Conservation (phyloP, 2,888 invertebrate species). For the Drosophila borborema region DNA sequence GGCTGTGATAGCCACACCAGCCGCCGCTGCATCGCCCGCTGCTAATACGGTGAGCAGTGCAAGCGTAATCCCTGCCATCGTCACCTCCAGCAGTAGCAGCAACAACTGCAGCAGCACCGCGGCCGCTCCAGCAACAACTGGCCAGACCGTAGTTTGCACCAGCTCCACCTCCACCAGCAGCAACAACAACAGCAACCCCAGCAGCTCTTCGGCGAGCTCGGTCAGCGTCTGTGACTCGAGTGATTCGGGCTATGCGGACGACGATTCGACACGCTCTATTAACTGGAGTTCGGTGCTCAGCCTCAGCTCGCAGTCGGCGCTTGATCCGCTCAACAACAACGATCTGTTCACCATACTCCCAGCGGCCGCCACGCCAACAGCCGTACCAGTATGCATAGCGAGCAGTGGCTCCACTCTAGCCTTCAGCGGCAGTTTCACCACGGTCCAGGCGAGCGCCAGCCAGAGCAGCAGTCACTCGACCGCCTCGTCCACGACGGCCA, state of each 20-base stretch:
- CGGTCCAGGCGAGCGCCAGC: slow-evolving; percentile 70
- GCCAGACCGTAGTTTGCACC: slow-evolving; percentile 9
- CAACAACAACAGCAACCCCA: slow-evolving; percentile 24
- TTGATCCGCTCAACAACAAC: slow-evolving; percentile 93
- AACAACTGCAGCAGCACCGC: slow-evolving; percentile 3
- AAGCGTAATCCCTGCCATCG: slow-evolving; percentile 35
- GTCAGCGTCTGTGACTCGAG: slow-evolving; percentile 85
- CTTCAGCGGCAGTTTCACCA: slow-evolving; percentile 82
- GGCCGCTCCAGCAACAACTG: background rate
- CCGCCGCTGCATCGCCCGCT: slow-evolving; percentile 16
- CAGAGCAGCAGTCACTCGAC: slow-evolving; percentile 51
- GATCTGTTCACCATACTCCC: slow-evolving; percentile 87
- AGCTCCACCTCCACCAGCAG: slow-evolving; percentile 30
- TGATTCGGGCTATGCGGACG: slow-evolving; percentile 92
- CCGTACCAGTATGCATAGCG: slow-evolving; percentile 75
- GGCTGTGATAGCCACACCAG: slow-evolving; percentile 23
- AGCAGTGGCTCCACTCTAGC: slow-evolving; percentile 68
- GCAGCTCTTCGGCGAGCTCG: slow-evolving; percentile 44
- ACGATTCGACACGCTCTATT: slow-evolving; percentile 91
- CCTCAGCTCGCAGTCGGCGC: slow-evolving; percentile 93
- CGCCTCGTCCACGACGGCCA: slow-evolving; percentile 75
- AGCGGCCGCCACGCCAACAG: slow-evolving; percentile 79
- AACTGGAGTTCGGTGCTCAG: slow-evolving; percentile 97
- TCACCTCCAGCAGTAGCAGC: slow-evolving; percentile 2
- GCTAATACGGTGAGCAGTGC: slow-evolving; percentile 19